Base-by-base conservation (phyloP, 2,113 vertebrate genomes). In the Oophaga pumilio region DNA sequence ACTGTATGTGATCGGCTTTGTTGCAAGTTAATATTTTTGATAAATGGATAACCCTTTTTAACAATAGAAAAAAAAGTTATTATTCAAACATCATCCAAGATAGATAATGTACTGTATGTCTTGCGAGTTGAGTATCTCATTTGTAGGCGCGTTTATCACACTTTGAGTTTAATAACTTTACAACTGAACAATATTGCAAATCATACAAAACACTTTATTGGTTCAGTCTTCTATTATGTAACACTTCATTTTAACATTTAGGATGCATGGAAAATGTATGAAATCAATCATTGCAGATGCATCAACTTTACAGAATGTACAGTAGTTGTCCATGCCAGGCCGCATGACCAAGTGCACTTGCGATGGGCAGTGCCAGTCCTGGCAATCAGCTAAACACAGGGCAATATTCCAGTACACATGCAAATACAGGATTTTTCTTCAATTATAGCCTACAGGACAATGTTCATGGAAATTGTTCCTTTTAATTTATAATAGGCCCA, bases 31-130 rank as follows among this genome's bases (percentile, higher is more conserved):
- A 43, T 43, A 43, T 43, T 43, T 43, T 43, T 43, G 33, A 43
- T 43, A 43, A 43, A 43, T 2, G 33, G 33, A 43, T 43, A 43
- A 43, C 33, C 33, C 33, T 5, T 43, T 43, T 43, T 43, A 43
- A 43, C 33, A 43, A 43, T 43, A 43, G 33, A 2, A 43, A 43
- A 43, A 22, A 1, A 95, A 95, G 91, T 90, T 91, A 91, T 89
- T 91, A 93, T 59, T 26, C 4, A 12, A 79, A 82, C 8, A 49
- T 8, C 9, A 64, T 13, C 69, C 69, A 73, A 15, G 33, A 71
- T 43, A 2, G 2, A 73, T 33, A 73, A 73, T 43, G 69, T 5
- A 49, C 3, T 49, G 22, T 24, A 26, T 14, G 24, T 69, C 11
- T 69, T 13, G 66, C 26, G 89, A 94, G 91, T 89, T 20, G 12